Percentiles rank a stretch among this genome's conserved stretches.
These are phyloP conservation scores for Cryptops parisi DNA, from an alignment of 2,888 invertebrate species.

Conservation along the genomic window DNA sequence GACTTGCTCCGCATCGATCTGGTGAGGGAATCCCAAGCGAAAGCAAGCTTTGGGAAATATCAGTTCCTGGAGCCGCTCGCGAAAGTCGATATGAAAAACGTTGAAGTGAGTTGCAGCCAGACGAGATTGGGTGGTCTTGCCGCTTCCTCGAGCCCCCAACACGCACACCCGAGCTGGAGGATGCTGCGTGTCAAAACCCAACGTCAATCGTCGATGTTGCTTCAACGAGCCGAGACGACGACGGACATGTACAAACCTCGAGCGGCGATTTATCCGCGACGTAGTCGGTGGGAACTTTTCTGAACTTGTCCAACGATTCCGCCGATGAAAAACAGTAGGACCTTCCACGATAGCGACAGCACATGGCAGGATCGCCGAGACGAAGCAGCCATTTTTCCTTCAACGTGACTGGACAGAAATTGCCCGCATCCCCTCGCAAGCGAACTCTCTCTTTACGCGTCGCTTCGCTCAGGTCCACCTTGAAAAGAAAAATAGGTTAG, in stretches of 20 bases:
- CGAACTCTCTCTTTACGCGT: neutral
- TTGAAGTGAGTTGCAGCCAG: neutral
- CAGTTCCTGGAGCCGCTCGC: slow-evolving; percentile 1
- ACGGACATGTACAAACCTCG: neutral
- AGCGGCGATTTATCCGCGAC: neutral
- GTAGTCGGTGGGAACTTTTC: neutral
- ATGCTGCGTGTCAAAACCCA: no score
- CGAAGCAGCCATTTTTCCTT: neutral
- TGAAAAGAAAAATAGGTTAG: neutral
- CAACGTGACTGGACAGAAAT: neutral
- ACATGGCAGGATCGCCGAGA: neutral
- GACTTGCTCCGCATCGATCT: slow-evolving; percentile 8
- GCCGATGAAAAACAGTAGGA: neutral
- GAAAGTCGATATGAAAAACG: slow-evolving; percentile 9
- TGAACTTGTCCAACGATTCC: neutral
- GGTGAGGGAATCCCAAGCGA: slow-evolving; percentile 8
- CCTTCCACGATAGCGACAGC: neutral
- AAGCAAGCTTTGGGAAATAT: slow-evolving; percentile 1
- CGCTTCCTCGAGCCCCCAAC: slow-evolving; percentile 1
- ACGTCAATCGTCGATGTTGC: neutral
- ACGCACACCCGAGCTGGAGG: slow-evolving; percentile 6
- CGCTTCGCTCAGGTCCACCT: neutral
- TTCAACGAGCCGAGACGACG: neutral
- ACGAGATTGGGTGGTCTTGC: slow-evolving; percentile 2
- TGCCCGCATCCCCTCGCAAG: neutral